Evolutionary conservation across 2,888 invertebrate genomes (phyloP).

Genomic region (Cordylochernes scorpioides): DNA sequence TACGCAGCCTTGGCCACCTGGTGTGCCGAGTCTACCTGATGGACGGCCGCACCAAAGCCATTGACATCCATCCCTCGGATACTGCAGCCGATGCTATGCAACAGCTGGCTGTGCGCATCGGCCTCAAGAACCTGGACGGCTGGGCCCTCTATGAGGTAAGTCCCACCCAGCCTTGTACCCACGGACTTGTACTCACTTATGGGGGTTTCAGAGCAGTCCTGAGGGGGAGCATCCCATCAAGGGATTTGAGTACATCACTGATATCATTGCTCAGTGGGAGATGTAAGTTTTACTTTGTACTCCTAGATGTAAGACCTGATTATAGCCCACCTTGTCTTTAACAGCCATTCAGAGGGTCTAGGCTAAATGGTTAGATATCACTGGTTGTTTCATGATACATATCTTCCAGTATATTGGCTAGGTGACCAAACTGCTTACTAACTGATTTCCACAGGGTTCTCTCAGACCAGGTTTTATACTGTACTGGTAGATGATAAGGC

Average conservation of each 20-base stretch:
- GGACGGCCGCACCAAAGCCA: slow-evolving; percentile 77
- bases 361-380: no score
- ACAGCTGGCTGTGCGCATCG: slow-evolving; percentile 56
- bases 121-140: slow-evolving; percentile 53
- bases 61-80: slow-evolving; percentile 79
- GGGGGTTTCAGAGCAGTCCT: slow-evolving; percentile 38
- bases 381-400: no score
- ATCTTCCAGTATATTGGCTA: no score
- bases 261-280: slow-evolving; percentile 84
- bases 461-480: no score
- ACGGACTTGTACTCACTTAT: not conserved
- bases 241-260: slow-evolving; percentile 69
- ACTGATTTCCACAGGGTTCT: no score
- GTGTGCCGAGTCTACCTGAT: slow-evolving; percentile 76
- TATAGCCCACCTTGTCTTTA: no score
- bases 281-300: no score
- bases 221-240: slow-evolving; percentile 69
- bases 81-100: slow-evolving; percentile 69
- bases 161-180: not conserved
- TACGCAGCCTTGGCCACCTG: slow-evolving; percentile 64
- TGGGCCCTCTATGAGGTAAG: slow-evolving; percentile 55
- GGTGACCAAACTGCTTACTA: no score
- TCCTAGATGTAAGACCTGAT: no score
- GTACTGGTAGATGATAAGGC: no score
- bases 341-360: no score